Base-by-base conservation (phyloP, 2,888 invertebrate genomes). In the Atrina japonica region DNA sequence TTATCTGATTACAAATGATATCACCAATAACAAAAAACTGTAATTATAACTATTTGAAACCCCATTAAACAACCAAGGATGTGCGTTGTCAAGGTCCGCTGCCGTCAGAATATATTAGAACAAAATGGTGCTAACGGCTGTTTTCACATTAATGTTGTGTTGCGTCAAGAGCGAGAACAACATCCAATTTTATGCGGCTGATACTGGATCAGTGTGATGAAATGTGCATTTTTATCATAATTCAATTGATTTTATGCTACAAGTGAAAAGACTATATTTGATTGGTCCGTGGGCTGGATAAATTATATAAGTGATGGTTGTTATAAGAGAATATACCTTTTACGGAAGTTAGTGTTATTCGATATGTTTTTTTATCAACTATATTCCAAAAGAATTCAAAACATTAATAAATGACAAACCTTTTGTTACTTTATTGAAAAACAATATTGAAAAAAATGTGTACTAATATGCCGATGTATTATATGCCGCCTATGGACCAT, bases 401-500 rank as follows among this genome's bases (percentile, higher is more conserved):
- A 47, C n/a, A n/a, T 16, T 7, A 47, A 47, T 18, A 47, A 18
- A n/a, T 21, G 18, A 47, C 6, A n/a, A 6, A 21, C 47, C 21
- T 47, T 47, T 18, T 47, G n/a, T 18, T 6, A 47, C 11, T 18
- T 47, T 47, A 47, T 47, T 35, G 35, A 35, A 35, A 47, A n/a
- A 47, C 47, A 47, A 45, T 14, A 29, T 29, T 43, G 16, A n/a
- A 18, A 5, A 60, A 27, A 29, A 21, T 49, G 30, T 49, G 29
- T 30, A 27, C 61, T 40, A 64, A 63, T 18, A 64, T 64, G 64
- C 43, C 64, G 25, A 53, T 64, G 53, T 64, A 64, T 30, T 64
- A 53, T 64, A 64, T 64, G 53, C 64, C 64, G 7, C 50, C 35
- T 41, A 29, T 64, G 53, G 64, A 64, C 25, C 64, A 64, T 53